Evolutionary conservation across 2,888 invertebrate species (phyloP).

Genomic region (Orthosia cruda): DNA sequence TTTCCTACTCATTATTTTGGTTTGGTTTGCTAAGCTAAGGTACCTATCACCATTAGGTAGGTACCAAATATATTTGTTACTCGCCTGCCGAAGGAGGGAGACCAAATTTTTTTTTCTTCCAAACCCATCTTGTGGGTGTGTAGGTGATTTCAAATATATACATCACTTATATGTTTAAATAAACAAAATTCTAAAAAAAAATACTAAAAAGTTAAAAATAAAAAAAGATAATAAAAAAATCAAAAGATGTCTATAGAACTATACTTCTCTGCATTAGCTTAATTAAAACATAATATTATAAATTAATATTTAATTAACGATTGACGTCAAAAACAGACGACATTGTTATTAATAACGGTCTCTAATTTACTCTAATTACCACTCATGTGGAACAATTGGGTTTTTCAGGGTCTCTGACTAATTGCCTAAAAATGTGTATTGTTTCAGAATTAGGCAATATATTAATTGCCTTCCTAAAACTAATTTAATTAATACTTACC

Average conservation of each 20-base stretch:
- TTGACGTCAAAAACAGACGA: conserved; percentile 32
- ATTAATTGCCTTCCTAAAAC: background rate
- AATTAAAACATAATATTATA: conserved; percentile 18
- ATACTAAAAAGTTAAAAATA: no score
- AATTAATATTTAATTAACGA: conserved; percentile 28
- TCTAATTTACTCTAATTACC: conserved; percentile 21
- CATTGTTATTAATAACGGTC: conserved; percentile 1
- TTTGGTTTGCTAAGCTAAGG: no score
- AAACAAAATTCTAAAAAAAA: no score
- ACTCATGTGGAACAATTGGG: background rate
- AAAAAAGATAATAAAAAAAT: no score
- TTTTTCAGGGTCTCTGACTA: conserved; percentile 12
- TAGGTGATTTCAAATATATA: no score
- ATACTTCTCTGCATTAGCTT: background rate
- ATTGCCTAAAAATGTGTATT: conserved; percentile 1
- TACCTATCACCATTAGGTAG: background rate
- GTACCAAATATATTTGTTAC: background rate
- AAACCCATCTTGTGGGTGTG: no score
- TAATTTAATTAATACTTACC: background rate
- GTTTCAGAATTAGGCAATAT: background rate
- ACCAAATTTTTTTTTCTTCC: no score
- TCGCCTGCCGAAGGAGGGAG: no score
- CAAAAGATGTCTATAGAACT: no score
- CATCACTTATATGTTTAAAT: no score
- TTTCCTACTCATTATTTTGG: background rate